A percentile compares a stretch with the other conserved stretches of the same genome.
These are phyloP conservation scores for Pteria penguin DNA, from an alignment of 2,888 invertebrate species.

Conservation along the genomic window DNA sequence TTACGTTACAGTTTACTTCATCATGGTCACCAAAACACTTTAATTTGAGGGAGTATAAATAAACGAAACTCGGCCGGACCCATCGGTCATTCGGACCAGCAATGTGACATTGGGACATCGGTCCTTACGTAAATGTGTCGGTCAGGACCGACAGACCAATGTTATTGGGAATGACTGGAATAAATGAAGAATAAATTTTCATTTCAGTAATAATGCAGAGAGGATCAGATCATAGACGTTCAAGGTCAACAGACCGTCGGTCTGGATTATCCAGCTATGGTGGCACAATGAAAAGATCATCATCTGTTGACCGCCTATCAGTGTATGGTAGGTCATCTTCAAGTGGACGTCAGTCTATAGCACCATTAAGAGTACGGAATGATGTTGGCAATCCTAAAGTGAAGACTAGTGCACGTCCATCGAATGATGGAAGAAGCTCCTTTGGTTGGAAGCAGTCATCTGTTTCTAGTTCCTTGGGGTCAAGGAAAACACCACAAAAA, in stretches of 20 bases:
- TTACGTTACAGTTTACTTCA: too few relatives aligned
- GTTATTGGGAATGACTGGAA: too few relatives aligned
- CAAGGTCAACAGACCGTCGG: background rate
- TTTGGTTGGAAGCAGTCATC: background rate
- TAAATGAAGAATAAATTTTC: too few relatives aligned
- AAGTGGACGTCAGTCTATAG: background rate
- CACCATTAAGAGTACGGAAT: background rate
- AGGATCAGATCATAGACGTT: background rate
- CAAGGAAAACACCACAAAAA: background rate
- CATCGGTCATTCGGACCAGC: too few relatives aligned
- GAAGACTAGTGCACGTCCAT: background rate
- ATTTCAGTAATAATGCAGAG: too few relatives aligned
- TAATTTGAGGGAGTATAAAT: too few relatives aligned
- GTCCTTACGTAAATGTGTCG: too few relatives aligned
- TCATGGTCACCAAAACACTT: too few relatives aligned
- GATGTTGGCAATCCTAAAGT: background rate
- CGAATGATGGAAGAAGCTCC: background rate
- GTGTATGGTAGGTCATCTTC: background rate
- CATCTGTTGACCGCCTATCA: constrained; percentile 6
- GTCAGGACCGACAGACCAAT: too few relatives aligned
- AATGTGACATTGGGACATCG: too few relatives aligned
- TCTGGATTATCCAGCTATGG: background rate
- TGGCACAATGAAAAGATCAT: background rate
- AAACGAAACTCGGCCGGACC: too few relatives aligned
- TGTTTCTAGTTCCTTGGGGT: background rate